Conservation (phyloP, 64 coral and sea anemone genomes). For the Orbicella faveolata region DNA sequence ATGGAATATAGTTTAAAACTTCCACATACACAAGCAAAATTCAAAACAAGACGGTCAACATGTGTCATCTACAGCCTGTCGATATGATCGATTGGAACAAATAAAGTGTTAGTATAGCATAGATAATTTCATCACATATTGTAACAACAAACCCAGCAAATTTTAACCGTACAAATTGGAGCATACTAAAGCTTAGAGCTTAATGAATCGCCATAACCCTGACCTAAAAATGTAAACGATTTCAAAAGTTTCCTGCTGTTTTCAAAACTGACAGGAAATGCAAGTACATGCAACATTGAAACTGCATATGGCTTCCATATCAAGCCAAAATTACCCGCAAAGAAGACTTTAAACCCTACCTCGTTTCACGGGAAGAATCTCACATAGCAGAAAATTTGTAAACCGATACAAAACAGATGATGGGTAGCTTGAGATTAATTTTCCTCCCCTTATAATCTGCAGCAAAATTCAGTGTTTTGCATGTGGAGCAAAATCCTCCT, state of each 20-base stretch:
- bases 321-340: not conserved
- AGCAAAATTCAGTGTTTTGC: constrained; percentile 38
- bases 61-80: not conserved
- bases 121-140: no score
- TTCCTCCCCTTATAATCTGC: not conserved
- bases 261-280: constrained; percentile 55
- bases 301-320: constrained; percentile 18
- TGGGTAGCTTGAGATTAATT: not conserved
- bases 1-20: no score
- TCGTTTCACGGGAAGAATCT: constrained; percentile 27
- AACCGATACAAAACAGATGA: not conserved
- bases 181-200: not conserved
- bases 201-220: not conserved
- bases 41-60: no score
- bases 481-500: constrained; percentile 44
- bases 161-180: not conserved
- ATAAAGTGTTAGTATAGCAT: no score
- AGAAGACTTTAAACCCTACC: not conserved
- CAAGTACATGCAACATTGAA: not conserved
- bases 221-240: not conserved
- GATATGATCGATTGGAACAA: no score
- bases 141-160: not conserved
- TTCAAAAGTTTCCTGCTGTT: not conserved
- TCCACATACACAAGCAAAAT: no score
- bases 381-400: constrained; percentile 27